Percentiles rank a stretch among this genome's conserved stretches.
Conservation (phyloP, 2,797 vertebrate species). For the Onychomys torridus region DNA sequence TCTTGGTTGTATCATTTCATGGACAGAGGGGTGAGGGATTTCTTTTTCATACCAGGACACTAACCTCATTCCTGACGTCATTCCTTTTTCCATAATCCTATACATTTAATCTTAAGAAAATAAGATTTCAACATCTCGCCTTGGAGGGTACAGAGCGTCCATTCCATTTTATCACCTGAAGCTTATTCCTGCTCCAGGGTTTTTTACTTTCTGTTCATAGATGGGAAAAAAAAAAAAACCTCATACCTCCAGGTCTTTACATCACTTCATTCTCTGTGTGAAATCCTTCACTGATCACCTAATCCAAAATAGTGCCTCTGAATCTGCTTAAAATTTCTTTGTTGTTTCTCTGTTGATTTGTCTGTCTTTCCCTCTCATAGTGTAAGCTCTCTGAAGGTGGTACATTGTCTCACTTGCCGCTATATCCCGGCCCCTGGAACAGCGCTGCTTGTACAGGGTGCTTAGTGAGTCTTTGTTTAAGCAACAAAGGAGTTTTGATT, state of each 20-base stretch:
- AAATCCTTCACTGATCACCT: not conserved
- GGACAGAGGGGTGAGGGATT: not conserved
- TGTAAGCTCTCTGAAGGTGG: not conserved
- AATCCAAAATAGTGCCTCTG: not conserved
- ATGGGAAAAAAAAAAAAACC: not conserved
- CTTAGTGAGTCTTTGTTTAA: not conserved
- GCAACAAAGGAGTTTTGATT: not conserved
- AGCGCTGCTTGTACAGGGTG: not conserved
- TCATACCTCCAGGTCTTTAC: not conserved
- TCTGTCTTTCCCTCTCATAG: not conserved
- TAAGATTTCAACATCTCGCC: not conserved
- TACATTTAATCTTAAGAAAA: not conserved
- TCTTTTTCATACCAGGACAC: not conserved
- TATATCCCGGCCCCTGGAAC: not conserved
- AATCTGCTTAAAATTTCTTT: not conserved
- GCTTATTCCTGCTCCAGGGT: not conserved
- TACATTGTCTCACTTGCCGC: not conserved
- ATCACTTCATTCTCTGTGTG: not conserved
- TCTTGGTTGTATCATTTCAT: not conserved
- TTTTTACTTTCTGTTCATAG: not conserved
- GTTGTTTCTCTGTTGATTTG: not conserved
- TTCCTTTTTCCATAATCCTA: not conserved
- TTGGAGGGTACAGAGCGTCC: not conserved
- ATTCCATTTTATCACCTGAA: not conserved
- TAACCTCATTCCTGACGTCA: not conserved